Conservation (phyloP, 2,113 vertebrate species). For the Sphaerodactylus townsendi region DNA sequence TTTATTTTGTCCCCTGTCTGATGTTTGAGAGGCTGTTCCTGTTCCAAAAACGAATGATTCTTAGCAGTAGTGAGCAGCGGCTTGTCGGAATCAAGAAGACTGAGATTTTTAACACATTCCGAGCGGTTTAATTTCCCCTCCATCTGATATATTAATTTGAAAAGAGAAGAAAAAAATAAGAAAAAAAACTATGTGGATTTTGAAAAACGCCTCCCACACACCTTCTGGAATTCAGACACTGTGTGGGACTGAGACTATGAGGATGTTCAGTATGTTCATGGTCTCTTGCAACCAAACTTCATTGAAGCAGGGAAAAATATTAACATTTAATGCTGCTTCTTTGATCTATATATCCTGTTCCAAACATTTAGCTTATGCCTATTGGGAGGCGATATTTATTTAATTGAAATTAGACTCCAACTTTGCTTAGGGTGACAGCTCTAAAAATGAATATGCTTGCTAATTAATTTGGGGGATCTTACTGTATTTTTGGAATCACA, state of each 20-base stretch:
- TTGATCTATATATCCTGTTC: constrained; percentile 70
- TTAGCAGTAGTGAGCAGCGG: constrained; percentile 67
- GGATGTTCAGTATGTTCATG: constrained; percentile 70
- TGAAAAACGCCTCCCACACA: constrained; percentile 77
- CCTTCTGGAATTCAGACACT: constrained; percentile 82
- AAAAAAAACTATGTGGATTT: constrained; percentile 75
- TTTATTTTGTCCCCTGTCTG: constrained; percentile 68
- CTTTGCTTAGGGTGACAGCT: constrained; percentile 50
- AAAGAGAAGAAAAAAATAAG: constrained; percentile 56
- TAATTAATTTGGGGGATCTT: constrained; percentile 2
- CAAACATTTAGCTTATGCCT: constrained; percentile 63
- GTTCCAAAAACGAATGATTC: constrained; percentile 68
- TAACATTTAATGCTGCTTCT: constrained; percentile 68
- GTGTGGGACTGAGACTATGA: constrained; percentile 75
- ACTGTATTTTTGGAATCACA: constrained; percentile 43
- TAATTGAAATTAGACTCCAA: constrained; percentile 48
- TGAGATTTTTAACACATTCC: constrained; percentile 66
- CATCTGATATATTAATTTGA: constrained; percentile 78
- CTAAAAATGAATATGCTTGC: constrained; percentile 61
- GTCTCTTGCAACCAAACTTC: constrained; percentile 69
- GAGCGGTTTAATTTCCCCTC: constrained; percentile 77
- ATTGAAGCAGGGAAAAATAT: constrained; percentile 35
- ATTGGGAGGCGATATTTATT: constrained; percentile 50
- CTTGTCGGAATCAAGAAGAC: constrained; percentile 72
- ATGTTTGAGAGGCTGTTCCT: constrained; percentile 64